These are phyloP conservation scores for Amiota mariae DNA, from an alignment of 2,888 invertebrate genomes.

Conservation along the genomic window DNA sequence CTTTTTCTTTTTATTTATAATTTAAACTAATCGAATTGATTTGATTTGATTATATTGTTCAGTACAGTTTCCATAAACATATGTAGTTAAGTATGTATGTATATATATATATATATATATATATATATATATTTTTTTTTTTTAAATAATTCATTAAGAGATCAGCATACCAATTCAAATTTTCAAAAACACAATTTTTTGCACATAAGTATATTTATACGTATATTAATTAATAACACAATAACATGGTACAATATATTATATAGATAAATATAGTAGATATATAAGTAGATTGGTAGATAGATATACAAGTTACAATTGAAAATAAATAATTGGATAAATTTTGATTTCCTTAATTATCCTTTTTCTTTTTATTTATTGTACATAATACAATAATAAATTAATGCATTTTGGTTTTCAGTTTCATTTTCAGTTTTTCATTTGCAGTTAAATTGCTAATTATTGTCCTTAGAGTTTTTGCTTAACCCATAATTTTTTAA, in stretches of 20 bases:
- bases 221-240: slow-evolving; percentile 46
- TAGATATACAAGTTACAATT: too few species aligned
- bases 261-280: slow-evolving; percentile 38
- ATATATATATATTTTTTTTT: too few species aligned
- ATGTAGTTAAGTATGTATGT: slow-evolving; percentile 31
- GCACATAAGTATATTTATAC: slow-evolving; percentile 32
- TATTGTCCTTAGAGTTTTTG: slow-evolving; percentile 62
- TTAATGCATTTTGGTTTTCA: slow-evolving; percentile 39
- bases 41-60: slow-evolving; percentile 21
- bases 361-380: background rate
- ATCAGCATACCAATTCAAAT: slow-evolving; percentile 59
- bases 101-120: too few species aligned
- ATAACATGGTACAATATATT: slow-evolving; percentile 46
- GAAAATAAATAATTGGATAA: too few species aligned
- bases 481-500: slow-evolving; percentile 28
- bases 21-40: background rate
- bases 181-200: slow-evolving; percentile 34
- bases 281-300: slow-evolving; percentile 6
- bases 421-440: slow-evolving; percentile 49
- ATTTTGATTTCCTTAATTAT: background rate
- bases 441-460: slow-evolving; percentile 50
- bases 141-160: slow-evolving; percentile 35
- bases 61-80: slow-evolving; percentile 10
- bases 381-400: background rate
- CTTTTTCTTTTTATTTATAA: background rate